Evolutionary conservation across 2,113 vertebrate genomes (phyloP), one percentile per base, ranked within the genome.

Genomic region (Poecilia latipinna): DNA sequence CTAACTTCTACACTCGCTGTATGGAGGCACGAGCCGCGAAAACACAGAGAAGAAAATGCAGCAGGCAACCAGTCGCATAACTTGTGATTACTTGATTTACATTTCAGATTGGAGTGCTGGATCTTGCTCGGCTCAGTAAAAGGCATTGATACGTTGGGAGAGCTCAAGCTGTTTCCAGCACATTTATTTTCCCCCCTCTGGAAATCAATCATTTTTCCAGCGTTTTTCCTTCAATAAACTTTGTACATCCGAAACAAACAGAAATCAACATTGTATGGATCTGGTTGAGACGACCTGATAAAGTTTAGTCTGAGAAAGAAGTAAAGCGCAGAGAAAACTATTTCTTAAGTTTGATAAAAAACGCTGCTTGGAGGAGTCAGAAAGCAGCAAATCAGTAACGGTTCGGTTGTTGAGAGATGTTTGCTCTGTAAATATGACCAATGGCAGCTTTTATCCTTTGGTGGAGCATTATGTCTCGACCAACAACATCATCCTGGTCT

Each of bases 381-480:
- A 61, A 68, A 65, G 42, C 63, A 44, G 6, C 13, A 12, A 35
- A 82, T 86, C 77, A 70, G 82, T 83, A 35, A 39, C 61, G 64
- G 70, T 76, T 67, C 82, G 77, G 84, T 17, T 48, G 19, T 48
- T 48, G 44, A 48, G 15, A 19, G 13, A 15, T 48, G 3, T 48
- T 48, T 19, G 19, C 44, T 17, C 44, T 48, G 3, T 6, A 4
- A 17, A 17, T 19, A 17, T 19, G 44, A 48, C 39, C 86, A 86
- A 82, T 12, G 31, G 61, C 22, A 15, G 60, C 74, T 75, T 82
- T 74, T 68, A 84, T 83, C 66, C 68, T 44, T 24, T 4, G 1
- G 74, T 63, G 62, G 28, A 19, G 68, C 69, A 75, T 75, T 42
- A 42, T 42, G 3, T 42, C 13, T 15, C 4, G 39, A 42, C 13